Conservation (phyloP, 2,797 vertebrate genomes). For the Parauchenoglanis ngamensis region DNA sequence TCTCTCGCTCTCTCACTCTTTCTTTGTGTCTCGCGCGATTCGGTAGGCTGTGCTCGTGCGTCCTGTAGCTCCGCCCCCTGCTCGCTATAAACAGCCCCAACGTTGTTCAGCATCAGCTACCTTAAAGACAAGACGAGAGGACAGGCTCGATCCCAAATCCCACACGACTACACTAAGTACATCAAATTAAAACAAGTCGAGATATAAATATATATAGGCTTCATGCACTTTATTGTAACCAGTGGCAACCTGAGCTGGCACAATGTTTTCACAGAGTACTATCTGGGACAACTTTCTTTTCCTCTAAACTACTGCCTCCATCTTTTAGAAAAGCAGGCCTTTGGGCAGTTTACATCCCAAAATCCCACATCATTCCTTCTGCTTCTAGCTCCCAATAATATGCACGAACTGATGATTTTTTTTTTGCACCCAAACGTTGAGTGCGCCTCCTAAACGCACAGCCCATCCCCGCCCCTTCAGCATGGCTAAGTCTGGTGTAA, state of each 20-base stretch:
- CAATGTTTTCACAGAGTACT: background rate
- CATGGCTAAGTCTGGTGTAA: constrained; percentile 60
- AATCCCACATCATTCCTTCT: background rate
- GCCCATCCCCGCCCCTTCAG: constrained; percentile 31
- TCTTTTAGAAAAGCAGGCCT: background rate
- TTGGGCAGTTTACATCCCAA: background rate
- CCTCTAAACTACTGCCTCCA: background rate
- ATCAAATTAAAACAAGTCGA: background rate
- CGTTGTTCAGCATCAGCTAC: constrained; percentile 63
- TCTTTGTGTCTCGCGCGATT: constrained; percentile 38
- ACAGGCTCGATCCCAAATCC: constrained; percentile 4
- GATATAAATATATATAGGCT: background rate
- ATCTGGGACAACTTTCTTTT: background rate
- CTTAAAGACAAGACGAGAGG: constrained; percentile 14
- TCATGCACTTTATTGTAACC: background rate
- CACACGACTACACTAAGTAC: background rate
- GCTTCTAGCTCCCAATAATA: background rate
- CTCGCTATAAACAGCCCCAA: constrained; percentile 65
- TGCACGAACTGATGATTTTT: constrained; percentile 1
- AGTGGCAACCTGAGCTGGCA: background rate
- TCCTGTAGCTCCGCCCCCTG: constrained; percentile 71
- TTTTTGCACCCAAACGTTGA: background rate
- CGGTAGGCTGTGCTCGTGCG: constrained; percentile 73
- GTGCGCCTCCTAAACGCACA: background rate
- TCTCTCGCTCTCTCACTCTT: constrained; percentile 41